Base-by-base conservation (phyloP, 2,113 vertebrate species). In the Sander vitreus region DNA sequence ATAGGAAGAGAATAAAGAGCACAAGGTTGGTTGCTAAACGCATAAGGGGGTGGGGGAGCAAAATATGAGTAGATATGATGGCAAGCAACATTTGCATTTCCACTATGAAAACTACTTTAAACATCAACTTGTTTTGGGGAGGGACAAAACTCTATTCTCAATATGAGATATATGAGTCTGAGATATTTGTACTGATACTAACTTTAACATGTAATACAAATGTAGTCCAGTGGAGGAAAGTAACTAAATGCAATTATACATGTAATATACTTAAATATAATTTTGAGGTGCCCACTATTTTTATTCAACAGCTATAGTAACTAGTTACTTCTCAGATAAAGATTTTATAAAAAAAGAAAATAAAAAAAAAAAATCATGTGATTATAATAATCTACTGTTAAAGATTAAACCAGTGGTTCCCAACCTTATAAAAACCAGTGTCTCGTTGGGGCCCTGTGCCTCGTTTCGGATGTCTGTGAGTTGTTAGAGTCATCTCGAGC, bases 41-140 rank as follows among this genome's bases (percentile, higher is more conserved):
- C 27, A 48, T n/a, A 39, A 39, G 27, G 48, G 67, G 39, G 43
- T 63, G 50, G 2, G 19, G 16, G 25, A 63, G 50, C 5, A 16
- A 63, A 69, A 68, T 64, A 36, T 45, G 7, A 53, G 62, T 3
- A 57, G 36, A 70, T 62, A 47, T 30, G 27, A 68, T 53, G 36
- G 25, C 16, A 57, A 68, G 43, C 16, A 25, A 71, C n/a, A 6
- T 77, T 55, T 60, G 27, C 62, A 73, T 85, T 85, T 73, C 50
- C 30, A 70, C 55, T 73, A 65, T 43, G 62, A 27, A 81, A 78
- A 77, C 53, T 39, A 71, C 51, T 74, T 80, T 21, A 55, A 81
- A 67, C 33, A 47, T 74, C 25, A 39, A 55, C 27, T 39, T 65
- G 18, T 64, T 78, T 50, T 14, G 19, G 30, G 23, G 39, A 33